Percentiles rank a stretch among this genome's conserved stretches.
Evolutionary conservation across 2,113 vertebrate genomes (phyloP).

Genomic region (Hippopotamus amphibius): DNA sequence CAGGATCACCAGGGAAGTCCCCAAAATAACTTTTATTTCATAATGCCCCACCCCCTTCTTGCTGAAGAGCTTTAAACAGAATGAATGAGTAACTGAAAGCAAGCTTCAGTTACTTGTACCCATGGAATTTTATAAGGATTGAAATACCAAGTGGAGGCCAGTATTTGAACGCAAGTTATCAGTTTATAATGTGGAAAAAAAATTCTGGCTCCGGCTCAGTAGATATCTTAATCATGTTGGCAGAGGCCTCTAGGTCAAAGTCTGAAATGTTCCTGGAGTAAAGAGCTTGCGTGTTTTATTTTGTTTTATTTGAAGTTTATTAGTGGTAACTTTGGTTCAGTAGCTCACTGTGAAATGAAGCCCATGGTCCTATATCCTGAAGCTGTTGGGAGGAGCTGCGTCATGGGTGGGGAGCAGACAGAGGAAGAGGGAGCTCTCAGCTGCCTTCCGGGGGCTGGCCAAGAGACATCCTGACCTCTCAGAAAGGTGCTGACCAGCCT

Average conservation of each 20-base stretch:
- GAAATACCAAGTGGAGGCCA: neutral
- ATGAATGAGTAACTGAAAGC: neutral
- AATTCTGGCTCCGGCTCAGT: neutral
- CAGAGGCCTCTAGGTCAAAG: neutral
- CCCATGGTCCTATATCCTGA: rapidly evolving
- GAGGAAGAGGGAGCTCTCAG: neutral
- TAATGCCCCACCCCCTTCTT: neutral
- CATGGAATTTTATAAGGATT: neutral
- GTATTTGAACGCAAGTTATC: neutral
- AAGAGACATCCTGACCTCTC: neutral
- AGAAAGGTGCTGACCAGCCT: neutral
- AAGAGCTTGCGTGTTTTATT: conserved; percentile 45
- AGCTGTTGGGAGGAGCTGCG: neutral
- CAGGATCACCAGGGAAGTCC: neutral
- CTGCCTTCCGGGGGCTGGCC: neutral
- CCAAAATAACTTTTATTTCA: neutral
- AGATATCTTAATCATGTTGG: neutral
- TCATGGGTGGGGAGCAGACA: neutral
- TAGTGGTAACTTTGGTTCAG: neutral
- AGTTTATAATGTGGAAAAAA: neutral
- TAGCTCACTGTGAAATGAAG: neutral
- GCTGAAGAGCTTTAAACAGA: neutral
- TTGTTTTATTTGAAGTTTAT: conserved; percentile 39
- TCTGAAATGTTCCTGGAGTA: neutral
- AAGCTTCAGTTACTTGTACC: neutral